These are phyloP conservation scores for Stomatorhinus walkeri DNA, from an alignment of 2,797 vertebrate species.

Conservation along the genomic window DNA sequence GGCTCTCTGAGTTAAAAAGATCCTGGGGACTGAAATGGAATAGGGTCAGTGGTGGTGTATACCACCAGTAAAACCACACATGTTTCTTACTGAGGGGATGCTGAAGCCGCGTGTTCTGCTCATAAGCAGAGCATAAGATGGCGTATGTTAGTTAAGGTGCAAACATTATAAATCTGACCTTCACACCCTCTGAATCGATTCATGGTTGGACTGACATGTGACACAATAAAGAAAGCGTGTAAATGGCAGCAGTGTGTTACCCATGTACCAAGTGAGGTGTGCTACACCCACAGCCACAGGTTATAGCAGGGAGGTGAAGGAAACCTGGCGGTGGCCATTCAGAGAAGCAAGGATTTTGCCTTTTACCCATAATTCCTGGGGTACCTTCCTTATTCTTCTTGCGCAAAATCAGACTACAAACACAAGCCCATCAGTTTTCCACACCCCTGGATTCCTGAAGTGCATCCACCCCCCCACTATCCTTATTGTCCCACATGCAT, in stretches of 20 bases:
- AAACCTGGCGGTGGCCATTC: neutral
- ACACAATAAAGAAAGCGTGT: slow-evolving; percentile 37
- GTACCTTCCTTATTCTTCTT: neutral
- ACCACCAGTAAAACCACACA: slow-evolving; percentile 15
- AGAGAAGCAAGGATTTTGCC: neutral
- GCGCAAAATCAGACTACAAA: neutral
- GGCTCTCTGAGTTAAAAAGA: slow-evolving; percentile 32
- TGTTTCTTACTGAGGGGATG: neutral
- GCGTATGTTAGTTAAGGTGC: slow-evolving; percentile 29
- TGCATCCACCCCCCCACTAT: neutral
- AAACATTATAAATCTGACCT: slow-evolving; percentile 52
- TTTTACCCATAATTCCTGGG: neutral
- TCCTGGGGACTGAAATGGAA: slow-evolving; percentile 30
- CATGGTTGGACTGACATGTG: slow-evolving; percentile 21
- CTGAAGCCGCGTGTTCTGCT: neutral
- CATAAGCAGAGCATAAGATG: slow-evolving; percentile 54
- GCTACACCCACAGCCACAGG: neutral
- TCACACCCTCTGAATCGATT: slow-evolving; percentile 52
- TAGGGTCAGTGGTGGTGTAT: slow-evolving; percentile 26
- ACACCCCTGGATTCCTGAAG: neutral
- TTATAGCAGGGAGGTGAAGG: neutral
- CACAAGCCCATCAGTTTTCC: neutral
- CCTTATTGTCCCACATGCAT: neutral
- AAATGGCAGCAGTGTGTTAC: slow-evolving; percentile 37
- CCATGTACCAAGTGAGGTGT: neutral